Percentiles rank a stretch among this genome's conserved stretches.
phyloP scores from a whole-genome alignment of 2,797 vertebrate genomes.

The Squalus acanthias region DNA sequence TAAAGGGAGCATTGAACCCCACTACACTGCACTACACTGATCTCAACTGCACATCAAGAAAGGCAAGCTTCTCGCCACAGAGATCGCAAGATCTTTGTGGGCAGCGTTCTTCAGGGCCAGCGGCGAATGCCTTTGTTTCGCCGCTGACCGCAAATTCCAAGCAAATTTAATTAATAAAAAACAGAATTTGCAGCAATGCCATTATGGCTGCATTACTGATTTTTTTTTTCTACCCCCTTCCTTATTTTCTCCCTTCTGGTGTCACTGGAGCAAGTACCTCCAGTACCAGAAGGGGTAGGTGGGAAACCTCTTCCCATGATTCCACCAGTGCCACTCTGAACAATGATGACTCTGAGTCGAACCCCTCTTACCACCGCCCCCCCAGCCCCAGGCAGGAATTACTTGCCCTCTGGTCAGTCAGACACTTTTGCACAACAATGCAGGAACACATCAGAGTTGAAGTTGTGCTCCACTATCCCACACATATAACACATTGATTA shows the following conservation, averaged over 20 bases:
- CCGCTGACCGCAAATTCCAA: too few relatives aligned
- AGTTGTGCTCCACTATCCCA: background rate
- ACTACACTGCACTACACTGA: too few relatives aligned
- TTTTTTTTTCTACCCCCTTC: background rate
- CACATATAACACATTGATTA: background rate
- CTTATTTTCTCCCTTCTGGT: background rate
- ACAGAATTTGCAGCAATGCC: background rate
- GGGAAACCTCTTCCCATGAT: background rate
- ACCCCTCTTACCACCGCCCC: too few relatives aligned
- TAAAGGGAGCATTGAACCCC: too few relatives aligned
- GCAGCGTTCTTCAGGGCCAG: too few relatives aligned
- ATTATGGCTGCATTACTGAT: background rate
- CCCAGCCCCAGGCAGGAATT: background rate
- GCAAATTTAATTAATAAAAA: background rate
- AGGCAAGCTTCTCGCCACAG: too few relatives aligned
- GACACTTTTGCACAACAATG: background rate
- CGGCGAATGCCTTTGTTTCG: too few relatives aligned
- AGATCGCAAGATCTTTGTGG: too few relatives aligned
- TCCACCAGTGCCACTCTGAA: background rate
- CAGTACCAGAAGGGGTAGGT: background rate
- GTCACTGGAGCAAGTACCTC: background rate
- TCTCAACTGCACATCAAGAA: too few relatives aligned
- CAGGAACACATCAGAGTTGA: background rate
- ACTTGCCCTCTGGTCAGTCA: background rate
- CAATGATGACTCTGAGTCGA: background rate